Conservation (phyloP, 30 jellyfish, hydroid and myxozoan genomes). For the Rhopilema esculentum region DNA sequence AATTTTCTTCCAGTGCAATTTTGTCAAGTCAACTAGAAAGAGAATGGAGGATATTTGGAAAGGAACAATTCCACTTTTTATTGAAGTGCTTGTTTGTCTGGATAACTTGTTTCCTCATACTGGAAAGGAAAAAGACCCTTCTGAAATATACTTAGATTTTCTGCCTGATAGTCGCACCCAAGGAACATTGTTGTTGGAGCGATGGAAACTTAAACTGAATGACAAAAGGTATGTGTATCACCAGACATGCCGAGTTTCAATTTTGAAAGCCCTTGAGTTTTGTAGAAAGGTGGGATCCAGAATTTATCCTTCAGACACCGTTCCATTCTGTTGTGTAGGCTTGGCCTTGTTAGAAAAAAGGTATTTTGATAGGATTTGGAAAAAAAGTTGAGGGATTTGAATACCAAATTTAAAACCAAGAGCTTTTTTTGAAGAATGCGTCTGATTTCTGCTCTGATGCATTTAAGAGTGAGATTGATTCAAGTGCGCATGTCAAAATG, state of each 20-base stretch:
- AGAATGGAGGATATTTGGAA: constrained; percentile 24
- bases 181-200: constrained; percentile 63
- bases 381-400: too few species aligned
- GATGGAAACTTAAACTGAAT: constrained; percentile 76
- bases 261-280: too few species aligned
- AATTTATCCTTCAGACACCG: too few species aligned
- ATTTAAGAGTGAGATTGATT: too few species aligned
- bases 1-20: constrained; percentile 64
- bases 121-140: constrained; percentile 35
- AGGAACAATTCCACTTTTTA: constrained; percentile 35
- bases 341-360: too few species aligned
- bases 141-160: constrained; percentile 32
- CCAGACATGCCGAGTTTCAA: too few species aligned
- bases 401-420: too few species aligned
- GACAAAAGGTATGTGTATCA: constrained; percentile 22
- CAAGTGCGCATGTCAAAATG: too few species aligned
- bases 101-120: constrained; percentile 61
- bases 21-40: constrained; percentile 67
- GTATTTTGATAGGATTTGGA: too few species aligned
- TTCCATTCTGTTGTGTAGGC: too few species aligned
- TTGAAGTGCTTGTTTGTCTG: constrained; percentile 73
- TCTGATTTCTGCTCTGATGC: too few species aligned
- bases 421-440: too few species aligned
- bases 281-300: background rate
- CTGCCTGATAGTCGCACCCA: constrained; percentile 32